Base-by-base conservation (phyloP, 1,140 invertebrate genomes). In the Gonatopus flavifemur region DNA sequence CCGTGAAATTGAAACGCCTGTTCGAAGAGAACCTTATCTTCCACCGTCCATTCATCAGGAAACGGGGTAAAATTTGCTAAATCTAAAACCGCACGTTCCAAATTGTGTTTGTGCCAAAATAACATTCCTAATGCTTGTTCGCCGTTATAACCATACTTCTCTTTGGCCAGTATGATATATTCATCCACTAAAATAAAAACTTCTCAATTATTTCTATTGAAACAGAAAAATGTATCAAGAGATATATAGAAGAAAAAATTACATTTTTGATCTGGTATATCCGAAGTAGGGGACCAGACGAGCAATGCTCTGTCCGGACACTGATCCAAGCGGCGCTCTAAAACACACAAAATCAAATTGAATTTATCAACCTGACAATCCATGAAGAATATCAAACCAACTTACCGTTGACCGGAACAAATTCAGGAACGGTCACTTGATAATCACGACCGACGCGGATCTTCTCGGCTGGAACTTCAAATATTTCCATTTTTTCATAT, bases 1-100 rank as follows among this genome's bases (percentile, higher is more conserved):
- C 95, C 95, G 82, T 98, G 94, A 74, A 97, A 98, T 68, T 96
- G 93, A 74, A 96, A 98, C 19, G 95, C 96, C 76, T 98, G 95
- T 72, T 98, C 95, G 82, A 98, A 98, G 15, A 98, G 77, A 36
- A 98, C 93, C 83, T 98, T 98, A 68, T 98, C 96, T 78, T 98
- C 96, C 3, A 94, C 90, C 12, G 94, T 94, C 96, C 96, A 98
- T 67, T 98, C 95, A 80, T 98, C 95, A 19, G 95, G 95, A 67
- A 96, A 96, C 2, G 96, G 96, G 45, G 94, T 96, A 67, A 98
- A 98, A 78, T 98, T 98, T 10, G 94, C 90, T 50, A 98, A 81
- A 73, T 98, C 95, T 66, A 90, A 80, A 2, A 95, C 87, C 3
- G 96, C 95, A 62, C 91, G 84, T 56, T 94, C 92, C 30, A 98